Evolutionary conservation across 2,113 vertebrate genomes (phyloP), one percentile per base, ranked within the genome.

Genomic region (Sebastes fasciatus): DNA sequence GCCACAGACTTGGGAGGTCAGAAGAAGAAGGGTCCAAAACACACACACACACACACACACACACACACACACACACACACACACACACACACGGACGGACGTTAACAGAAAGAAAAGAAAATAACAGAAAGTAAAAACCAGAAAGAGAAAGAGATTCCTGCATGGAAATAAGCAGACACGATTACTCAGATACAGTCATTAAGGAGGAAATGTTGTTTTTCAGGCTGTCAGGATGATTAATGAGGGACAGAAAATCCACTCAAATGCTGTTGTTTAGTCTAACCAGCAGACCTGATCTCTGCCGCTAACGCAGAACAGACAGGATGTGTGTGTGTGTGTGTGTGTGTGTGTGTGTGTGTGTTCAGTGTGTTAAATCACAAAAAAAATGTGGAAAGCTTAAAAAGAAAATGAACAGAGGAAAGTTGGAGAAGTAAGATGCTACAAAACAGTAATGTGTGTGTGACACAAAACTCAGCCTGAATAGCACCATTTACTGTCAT

Each of bases 171-270:
- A 97, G 97, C 96, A 93, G 96, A 96, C 95, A 95, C 95, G 97
- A 99, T 98, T 98, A 97, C 97, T 97, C 97, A 98, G 98, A 98
- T 97, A 97, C 97, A 98, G 97, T 97, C 98, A 98, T 98, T 98
- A 98, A 97, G 97, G 97, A 97, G 97, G 97, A 99, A 98, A 98
- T 97, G 97, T 98, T 94, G 97, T 98, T 97, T 99, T 97, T 98
- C 97, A 97, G 95, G 95, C 97, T 98, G 98, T 99, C 98, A 98
- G 95, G 92, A 97, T 99, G 98, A 99, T 99, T 98, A 98, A 98
- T 98, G 98, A 97, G 96, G 90, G 96, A 94, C 95, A 96, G 97
- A 96, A 95, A 94, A 96, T 96, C 96, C 95, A 96, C 96, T 96
- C 96, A 96, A 97, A 98, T 95, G 96, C 96, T 96, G 97, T 97